phyloP scores from a whole-genome alignment of 2,797 vertebrate species.

The Sphenodon punctatus region DNA sequence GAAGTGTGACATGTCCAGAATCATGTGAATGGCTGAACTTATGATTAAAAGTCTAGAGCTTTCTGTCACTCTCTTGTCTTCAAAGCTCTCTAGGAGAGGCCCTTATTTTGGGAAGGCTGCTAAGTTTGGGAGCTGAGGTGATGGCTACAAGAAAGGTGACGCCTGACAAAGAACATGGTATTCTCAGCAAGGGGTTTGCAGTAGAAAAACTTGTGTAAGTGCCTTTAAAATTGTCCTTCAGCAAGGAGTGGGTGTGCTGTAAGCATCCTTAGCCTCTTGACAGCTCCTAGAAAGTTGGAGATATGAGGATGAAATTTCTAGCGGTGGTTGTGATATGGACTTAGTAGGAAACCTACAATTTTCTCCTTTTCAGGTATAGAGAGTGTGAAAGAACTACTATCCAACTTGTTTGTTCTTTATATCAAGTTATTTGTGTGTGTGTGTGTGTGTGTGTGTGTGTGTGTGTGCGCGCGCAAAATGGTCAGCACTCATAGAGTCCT shows the following conservation, averaged over 20 bases:
- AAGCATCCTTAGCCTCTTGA: neutral
- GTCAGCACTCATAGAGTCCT: neutral
- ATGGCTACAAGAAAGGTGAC: constrained; percentile 17
- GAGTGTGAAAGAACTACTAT: neutral
- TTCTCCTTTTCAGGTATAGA: rapidly evolving
- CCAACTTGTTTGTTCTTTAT: neutral
- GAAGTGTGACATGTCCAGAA: neutral
- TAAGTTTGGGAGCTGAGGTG: constrained; percentile 11
- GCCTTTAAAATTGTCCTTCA: neutral
- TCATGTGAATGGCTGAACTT: rapidly evolving
- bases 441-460: neutral
- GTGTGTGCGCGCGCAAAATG: neutral
- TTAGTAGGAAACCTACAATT: no score
- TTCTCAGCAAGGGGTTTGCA: constrained; percentile 20
- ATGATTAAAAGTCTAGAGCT: no score
- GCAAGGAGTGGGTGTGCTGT: neutral
- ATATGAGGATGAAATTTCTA: neutral
- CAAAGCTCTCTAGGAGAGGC: no score
- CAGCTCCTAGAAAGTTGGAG: neutral
- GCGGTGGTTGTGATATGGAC: neutral
- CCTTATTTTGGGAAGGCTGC: constrained; percentile 12
- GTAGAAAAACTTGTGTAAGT: neutral
- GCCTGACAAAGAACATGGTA: constrained; percentile 28
- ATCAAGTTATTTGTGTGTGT: neutral
- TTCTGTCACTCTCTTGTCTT: neutral